Conservation (phyloP, 1,140 invertebrate species). For the Dinothrombium tinctorium region DNA sequence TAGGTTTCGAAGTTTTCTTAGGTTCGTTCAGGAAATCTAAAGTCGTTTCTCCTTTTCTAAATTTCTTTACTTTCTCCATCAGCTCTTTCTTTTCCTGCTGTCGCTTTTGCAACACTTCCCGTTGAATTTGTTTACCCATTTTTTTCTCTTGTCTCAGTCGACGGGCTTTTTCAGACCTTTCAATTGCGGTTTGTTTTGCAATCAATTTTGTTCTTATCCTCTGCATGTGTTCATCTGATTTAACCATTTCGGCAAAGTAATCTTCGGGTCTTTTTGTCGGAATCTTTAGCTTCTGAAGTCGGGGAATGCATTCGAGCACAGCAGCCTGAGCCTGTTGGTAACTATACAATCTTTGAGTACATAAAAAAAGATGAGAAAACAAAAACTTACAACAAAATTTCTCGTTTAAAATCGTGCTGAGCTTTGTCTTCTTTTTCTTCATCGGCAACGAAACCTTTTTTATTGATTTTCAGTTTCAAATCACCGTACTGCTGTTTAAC, state of each 20-base stretch:
- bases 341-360: constrained; percentile 15
- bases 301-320: constrained; percentile 46
- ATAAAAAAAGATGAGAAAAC: constrained; percentile 1
- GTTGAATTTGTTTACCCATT: constrained; percentile 60
- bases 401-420: constrained; percentile 77
- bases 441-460: constrained; percentile 36
- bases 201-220: constrained; percentile 42
- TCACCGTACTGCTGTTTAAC: too few relatives aligned
- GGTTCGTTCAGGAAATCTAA: constrained; percentile 42
- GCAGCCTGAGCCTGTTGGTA: constrained; percentile 74
- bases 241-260: constrained; percentile 98
- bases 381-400: constrained; percentile 43
- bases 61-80: constrained; percentile 26
- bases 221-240: constrained; percentile 79
- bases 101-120: constrained; percentile 52
- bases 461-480: constrained; percentile 31
- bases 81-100: constrained; percentile 25
- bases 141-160: constrained; percentile 73
- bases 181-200: constrained; percentile 53
- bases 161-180: constrained; percentile 62
- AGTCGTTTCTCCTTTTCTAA: constrained; percentile 49
- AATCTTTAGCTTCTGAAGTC: constrained; percentile 44
- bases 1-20: constrained; percentile 21
- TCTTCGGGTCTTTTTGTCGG: constrained; percentile 67
- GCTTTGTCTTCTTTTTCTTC: constrained; percentile 44